Evolutionary conservation across 2,888 invertebrate genomes (phyloP), one percentile per base, ranked within the genome.

Genomic region (Rhingia rostrata): DNA sequence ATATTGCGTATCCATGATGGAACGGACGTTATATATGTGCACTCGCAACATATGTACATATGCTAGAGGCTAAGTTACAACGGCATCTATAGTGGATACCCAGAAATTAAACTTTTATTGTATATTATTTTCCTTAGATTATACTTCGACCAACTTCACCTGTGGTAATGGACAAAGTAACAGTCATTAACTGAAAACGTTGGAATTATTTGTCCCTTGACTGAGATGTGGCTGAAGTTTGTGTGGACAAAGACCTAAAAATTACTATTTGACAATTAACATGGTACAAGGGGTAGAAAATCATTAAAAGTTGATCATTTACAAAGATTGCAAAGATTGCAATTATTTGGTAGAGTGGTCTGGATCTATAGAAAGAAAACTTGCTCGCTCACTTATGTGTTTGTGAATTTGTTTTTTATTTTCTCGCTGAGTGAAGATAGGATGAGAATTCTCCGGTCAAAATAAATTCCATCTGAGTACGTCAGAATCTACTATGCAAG

Each of bases 1-100:
- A 51, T 81, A 45, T 81, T 75, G 56, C 69, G 53, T 75, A 56
- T 81, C 58, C 43, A 56, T n/a, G 51, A 64, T 63, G 22, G 51
- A 35, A 32, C 47, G n/a, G n/a, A n/a, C n/a, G n/a, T n/a, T n/a
- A n/a, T n/a, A n/a, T n/a, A 49, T 51, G 37, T 35, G 6, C 53
- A 60, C 45, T 37, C 43, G 58, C 22, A 22, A 51, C 14, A 35
- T 14, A 35, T 39, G 2, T 5, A n/a, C 33, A 32, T 32, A 32
- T 12, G 9, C 51, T 22, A 10, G 37, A 58, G 32, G 32, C 32
- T 9, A 7, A 14, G 37, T 47, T 12, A 0, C 22, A 14, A 14
- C n/a, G 33, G 7, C 45, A 22, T 43, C 39, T 33, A 9, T 14
- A 7, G 22, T 30, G 10, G 35, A 12, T 45, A 33, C 41, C 7